Base-by-base conservation (phyloP, 2,888 invertebrate genomes). In the Eumerus sabulonum region DNA sequence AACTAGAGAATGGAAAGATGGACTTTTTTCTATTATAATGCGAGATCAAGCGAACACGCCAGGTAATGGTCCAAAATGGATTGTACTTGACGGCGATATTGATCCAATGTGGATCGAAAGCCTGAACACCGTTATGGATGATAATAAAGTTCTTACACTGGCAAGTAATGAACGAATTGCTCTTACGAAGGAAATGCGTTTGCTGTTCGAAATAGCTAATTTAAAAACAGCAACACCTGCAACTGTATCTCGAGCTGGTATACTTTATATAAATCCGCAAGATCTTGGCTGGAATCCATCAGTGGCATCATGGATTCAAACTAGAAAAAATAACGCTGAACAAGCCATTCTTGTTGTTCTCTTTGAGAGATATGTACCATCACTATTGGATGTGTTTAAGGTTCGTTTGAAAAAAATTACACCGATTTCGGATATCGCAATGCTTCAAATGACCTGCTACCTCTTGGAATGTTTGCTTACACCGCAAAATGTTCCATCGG, bases 91-190 rank as follows among this genome's bases (percentile, higher is more conserved):
- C 88, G 98, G 98, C 14, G 98, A 98, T 86, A 98, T 98, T 84
- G 98, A 98, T 90, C 98, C 98, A 0, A 98, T 98, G 97, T 98
- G 98, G 98, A 98, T 98, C 85, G 98, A 98, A 89, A 97, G 97
- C 36, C 91, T 98, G 27, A 98, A 98, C 86, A 98, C 98, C 1
- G 93, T 98, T 14, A 98, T 98, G 98, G 98, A 98, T 87, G 98
- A 98, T 86, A 98, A 98, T 88, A 98, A 98, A 90, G 94, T 94
- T 4, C 87, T 98, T 81, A 98, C 98, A 0, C 89, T 98, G 83
- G 98, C 98, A 5, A 97, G 97, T 88, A 98, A 98, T 85, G 98
- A 98, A 89, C 92, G 98, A 63, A 98, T 98, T 70, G 96, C 98
- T 0, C 89, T 98, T 59, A 97, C 96, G 0, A 93, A 94, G 82